phyloP scores from a whole-genome alignment of 2,113 vertebrate genomes.

The Cynoglossus semilaevis region DNA sequence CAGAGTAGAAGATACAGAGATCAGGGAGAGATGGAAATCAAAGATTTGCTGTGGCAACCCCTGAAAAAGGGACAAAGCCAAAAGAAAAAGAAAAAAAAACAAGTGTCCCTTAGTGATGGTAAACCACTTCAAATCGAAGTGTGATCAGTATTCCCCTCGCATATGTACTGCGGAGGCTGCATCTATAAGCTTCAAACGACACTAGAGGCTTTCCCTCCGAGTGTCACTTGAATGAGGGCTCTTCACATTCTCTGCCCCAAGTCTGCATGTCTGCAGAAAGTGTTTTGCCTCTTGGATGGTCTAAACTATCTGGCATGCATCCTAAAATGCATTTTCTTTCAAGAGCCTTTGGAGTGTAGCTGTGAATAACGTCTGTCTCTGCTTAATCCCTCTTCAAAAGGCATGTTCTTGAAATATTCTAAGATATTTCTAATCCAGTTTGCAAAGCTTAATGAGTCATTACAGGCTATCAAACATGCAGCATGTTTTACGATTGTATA shows the following conservation, averaged over 20 bases:
- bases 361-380: slow-evolving; percentile 58
- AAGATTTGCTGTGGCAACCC: too few species aligned
- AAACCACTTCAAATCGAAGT: slow-evolving; percentile 28
- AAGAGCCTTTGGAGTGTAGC: slow-evolving; percentile 52
- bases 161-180: slow-evolving; percentile 44
- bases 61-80: too few species aligned
- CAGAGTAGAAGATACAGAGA: too few species aligned
- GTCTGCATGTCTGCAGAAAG: slow-evolving; percentile 44
- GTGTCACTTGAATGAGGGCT: slow-evolving; percentile 59
- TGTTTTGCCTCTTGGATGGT: slow-evolving; percentile 52
- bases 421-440: slow-evolving; percentile 46
- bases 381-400: slow-evolving; percentile 70
- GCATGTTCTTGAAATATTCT: slow-evolving; percentile 51
- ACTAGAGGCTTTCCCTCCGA: slow-evolving; percentile 58
- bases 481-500: background rate
- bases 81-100: too few species aligned
- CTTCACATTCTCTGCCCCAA: slow-evolving; percentile 51
- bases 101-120: slow-evolving; percentile 29
- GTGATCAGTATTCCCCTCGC: slow-evolving; percentile 58
- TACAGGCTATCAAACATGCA: slow-evolving; percentile 42
- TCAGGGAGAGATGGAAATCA: too few species aligned
- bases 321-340: slow-evolving; percentile 59
- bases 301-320: slow-evolving; percentile 41
- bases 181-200: slow-evolving; percentile 65
- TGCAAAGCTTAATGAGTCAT: slow-evolving; percentile 51